These are phyloP conservation scores for Contarinia nasturtii DNA, from an alignment of 1,140 invertebrate species.

Conservation along the genomic window DNA sequence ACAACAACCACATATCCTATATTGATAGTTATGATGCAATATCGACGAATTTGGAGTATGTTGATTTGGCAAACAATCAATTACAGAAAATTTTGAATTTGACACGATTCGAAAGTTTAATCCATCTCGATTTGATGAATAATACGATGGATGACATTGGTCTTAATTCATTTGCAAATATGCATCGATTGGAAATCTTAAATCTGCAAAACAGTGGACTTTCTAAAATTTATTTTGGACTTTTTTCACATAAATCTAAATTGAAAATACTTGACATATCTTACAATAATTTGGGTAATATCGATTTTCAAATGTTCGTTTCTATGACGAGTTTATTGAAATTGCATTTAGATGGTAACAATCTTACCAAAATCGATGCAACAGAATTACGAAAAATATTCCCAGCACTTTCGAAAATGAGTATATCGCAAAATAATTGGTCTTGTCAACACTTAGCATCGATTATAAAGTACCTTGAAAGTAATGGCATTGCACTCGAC, in stretches of 20 bases:
- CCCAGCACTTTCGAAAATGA: neutral
- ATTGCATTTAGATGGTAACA: neutral
- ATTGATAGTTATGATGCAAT: neutral
- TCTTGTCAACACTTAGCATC: neutral
- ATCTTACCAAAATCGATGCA: neutral
- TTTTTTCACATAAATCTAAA: neutral
- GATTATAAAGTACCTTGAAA: neutral
- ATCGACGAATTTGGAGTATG: neutral
- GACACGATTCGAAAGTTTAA: neutral
- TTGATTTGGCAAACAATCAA: neutral
- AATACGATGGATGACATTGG: neutral
- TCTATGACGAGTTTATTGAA: neutral
- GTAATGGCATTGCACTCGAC: neutral
- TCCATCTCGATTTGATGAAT: neutral
- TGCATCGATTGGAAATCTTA: neutral
- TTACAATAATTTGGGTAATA: neutral
- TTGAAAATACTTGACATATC: neutral
- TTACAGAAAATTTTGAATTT: neutral
- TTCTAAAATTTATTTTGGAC: neutral
- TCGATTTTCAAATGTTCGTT: neutral
- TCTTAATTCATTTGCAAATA: neutral
- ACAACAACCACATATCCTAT: neutral
- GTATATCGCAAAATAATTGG: neutral
- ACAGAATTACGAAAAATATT: neutral
- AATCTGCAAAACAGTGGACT: conserved; percentile 1